Base-by-base conservation (phyloP, 1,140 invertebrate genomes). In the Diploscapter pachys region DNA sequence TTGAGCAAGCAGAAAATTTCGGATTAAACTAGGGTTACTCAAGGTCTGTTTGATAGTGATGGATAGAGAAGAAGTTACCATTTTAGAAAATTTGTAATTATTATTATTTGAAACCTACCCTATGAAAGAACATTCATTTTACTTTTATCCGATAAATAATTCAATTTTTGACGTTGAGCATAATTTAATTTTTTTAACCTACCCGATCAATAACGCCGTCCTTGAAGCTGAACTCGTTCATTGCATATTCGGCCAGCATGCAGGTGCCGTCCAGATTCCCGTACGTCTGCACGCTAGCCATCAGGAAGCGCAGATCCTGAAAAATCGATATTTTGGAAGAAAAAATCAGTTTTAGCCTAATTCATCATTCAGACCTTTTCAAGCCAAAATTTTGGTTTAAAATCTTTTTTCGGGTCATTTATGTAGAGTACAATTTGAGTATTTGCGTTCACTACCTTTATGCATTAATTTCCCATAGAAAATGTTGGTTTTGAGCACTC, bases 261-360 rank as follows among this genome's bases (percentile, higher is more conserved):
- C 72, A 73, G 5, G 67, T 64, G n/a, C 67, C 63, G 68, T 78
- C 76, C 53, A 78, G 55, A 53, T 78, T 73, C 50, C 76, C 76
- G 56, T 77, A 78, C 4, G 76, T 78, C 56, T 78, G 76, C 2
- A 75, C 72, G n/a, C 71, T 74, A 54, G 76, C 76, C 48, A 78
- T 54, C 5, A 78, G 56, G 66, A 77, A 77, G 5, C 76, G 63
- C 63, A 74, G 57, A 54, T 55, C 52, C 66, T 68, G 31, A 65
- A 65, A 65, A 31, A 31, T 31, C 31, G 31, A 31, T 31, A 31
- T 31, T 31, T 31, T 1, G 31, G 31, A 31, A 31, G 31, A 31
- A 31, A 31, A 31, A 31, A 31, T 31, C 31, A 31, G 31, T 31
- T 31, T 31, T 31, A 31, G 31, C n/a, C n/a, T n/a, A n/a, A n/a